phyloP scores from a whole-genome alignment of 2,888 invertebrate genomes.

The Pseudoips prasinana region DNA sequence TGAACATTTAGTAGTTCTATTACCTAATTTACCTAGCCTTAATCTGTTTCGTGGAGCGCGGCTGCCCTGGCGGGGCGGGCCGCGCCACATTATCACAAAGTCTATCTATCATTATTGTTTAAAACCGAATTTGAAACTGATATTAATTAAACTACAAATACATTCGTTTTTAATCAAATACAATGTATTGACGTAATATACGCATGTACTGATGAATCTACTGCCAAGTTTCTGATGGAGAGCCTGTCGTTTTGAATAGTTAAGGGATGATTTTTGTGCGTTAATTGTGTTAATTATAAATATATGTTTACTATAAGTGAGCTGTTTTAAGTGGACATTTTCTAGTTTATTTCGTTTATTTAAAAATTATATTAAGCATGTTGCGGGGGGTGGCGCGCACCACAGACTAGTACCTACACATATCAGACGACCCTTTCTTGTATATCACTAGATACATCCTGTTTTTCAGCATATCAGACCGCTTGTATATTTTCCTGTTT shows the following conservation, averaged over 20 bases:
- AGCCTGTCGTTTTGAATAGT: constrained; percentile 46
- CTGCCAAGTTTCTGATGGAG: constrained; percentile 76
- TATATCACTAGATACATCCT: constrained; percentile 32
- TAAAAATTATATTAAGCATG: constrained; percentile 64
- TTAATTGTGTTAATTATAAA: constrained; percentile 74
- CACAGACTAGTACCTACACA: constrained; percentile 40
- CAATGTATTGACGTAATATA: constrained; percentile 43
- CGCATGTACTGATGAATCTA: constrained; percentile 67
- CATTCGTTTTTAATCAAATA: constrained; percentile 50
- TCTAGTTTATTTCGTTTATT: constrained; percentile 77
- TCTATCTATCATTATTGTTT: constrained; percentile 37
- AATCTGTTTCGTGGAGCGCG: constrained; percentile 44
- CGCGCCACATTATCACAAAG: constrained; percentile 38
- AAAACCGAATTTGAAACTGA: constrained; percentile 65
- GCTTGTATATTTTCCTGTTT: constrained; percentile 31
- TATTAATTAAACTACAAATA: constrained; percentile 64
- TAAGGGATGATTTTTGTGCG: constrained; percentile 71
- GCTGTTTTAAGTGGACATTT: constrained; percentile 66
- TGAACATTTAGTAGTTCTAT: constrained; percentile 41
- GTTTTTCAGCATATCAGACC: constrained; percentile 60
- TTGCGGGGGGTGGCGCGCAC: constrained; percentile 60
- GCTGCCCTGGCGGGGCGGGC: constrained; percentile 6
- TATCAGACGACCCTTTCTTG: constrained; percentile 51
- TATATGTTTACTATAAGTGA: constrained; percentile 70
- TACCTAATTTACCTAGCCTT: constrained; percentile 36